Conservation (phyloP, 2,797 vertebrate species). For the Lepilemur ruficaudatus region DNA sequence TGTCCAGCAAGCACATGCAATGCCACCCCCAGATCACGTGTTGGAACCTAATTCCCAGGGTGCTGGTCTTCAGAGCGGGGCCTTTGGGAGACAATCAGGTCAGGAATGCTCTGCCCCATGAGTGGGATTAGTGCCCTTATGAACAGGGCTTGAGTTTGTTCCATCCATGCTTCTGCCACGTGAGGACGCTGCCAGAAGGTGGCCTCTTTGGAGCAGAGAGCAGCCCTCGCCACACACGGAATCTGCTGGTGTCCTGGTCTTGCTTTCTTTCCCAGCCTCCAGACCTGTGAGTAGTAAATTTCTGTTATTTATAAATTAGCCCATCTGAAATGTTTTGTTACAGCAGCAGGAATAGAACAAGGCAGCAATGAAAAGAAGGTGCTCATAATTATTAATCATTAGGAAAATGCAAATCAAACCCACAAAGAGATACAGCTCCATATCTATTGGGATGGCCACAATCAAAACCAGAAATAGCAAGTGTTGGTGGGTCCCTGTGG, state of each 20-base stretch:
- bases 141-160: not conserved
- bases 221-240: not conserved
- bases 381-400: accelerated
- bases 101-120: not conserved
- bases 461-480: not conserved
- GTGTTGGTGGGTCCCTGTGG: accelerated
- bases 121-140: not conserved
- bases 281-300: not conserved
- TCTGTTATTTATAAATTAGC: not conserved
- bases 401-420: too few relatives aligned
- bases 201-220: not conserved
- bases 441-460: accelerated
- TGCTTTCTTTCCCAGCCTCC: not conserved
- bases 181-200: not conserved
- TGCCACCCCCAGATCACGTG: not conserved
- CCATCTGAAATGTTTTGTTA: not conserved
- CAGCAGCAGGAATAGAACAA: not conserved
- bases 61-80: not conserved
- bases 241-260: not conserved
- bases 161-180: not conserved
- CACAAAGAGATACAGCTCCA: not conserved
- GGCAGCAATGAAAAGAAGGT: not conserved
- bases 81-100: not conserved
- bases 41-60: not conserved
- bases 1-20: not conserved